phyloP scores from a whole-genome alignment of 2,888 invertebrate species.

The Nymphalis polychloros region DNA sequence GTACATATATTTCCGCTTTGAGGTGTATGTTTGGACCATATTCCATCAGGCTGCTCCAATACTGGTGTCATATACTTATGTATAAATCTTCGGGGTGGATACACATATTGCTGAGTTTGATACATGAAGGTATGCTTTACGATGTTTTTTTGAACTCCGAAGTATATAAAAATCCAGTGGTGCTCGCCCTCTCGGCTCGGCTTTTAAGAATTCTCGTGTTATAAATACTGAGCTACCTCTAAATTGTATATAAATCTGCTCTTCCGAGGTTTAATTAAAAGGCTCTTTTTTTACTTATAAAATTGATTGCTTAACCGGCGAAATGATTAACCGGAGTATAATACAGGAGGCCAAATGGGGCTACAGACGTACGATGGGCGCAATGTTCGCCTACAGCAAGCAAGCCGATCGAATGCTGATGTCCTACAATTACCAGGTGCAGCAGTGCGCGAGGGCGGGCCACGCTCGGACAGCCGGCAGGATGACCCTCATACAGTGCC shows the following conservation, averaged over 20 bases:
- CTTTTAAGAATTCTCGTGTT: too few relatives aligned
- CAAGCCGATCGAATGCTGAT: constrained; percentile 79
- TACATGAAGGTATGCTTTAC: too few relatives aligned
- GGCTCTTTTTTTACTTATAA: constrained; percentile 5
- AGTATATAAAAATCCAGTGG: too few relatives aligned
- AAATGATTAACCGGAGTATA: constrained; percentile 53
- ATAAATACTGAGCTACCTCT: too few relatives aligned
- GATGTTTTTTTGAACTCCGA: too few relatives aligned
- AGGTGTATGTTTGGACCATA: too few relatives aligned
- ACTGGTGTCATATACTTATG: too few relatives aligned
- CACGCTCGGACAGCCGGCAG: constrained; percentile 64
- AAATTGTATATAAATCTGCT: too few relatives aligned
- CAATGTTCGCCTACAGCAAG: constrained; percentile 80
- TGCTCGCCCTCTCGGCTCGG: too few relatives aligned
- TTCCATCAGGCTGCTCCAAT: too few relatives aligned
- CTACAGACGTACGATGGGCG: constrained; percentile 79
- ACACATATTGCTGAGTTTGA: too few relatives aligned
- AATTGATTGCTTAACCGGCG: constrained; percentile 13
- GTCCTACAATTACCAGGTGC: constrained; percentile 80
- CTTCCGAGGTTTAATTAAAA: background rate
- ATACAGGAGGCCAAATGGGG: constrained; percentile 80
- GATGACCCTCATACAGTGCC: constrained; percentile 91
- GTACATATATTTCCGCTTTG: background rate
- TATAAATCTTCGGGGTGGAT: too few relatives aligned
- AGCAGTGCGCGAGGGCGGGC: constrained; percentile 73